Percentiles rank a stretch among this genome's conserved stretches.
These are phyloP conservation scores for Platyura marginata DNA, from an alignment of 1,140 invertebrate genomes.

Conservation along the genomic window DNA sequence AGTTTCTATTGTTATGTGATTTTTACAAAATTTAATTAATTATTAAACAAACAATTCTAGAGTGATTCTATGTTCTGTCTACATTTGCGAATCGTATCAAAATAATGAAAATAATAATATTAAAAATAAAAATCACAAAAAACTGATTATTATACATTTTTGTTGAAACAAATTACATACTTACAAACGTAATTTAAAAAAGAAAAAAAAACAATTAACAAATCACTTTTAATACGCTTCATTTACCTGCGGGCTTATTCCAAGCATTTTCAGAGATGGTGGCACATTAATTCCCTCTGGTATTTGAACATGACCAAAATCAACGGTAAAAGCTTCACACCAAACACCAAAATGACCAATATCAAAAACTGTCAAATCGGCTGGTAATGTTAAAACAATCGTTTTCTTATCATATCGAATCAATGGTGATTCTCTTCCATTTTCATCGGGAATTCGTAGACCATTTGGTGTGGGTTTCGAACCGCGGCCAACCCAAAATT, in stretches of 20 bases:
- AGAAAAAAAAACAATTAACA: too few relatives aligned
- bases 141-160: not conserved
- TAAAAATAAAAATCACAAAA: slow-evolving; percentile 4
- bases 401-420: slow-evolving; percentile 65
- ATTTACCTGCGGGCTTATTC: slow-evolving; percentile 78
- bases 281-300: slow-evolving; percentile 61
- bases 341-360: slow-evolving; percentile 74
- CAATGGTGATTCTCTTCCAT: slow-evolving; percentile 62
- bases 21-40: too few relatives aligned
- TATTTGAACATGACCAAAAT: slow-evolving; percentile 72
- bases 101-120: too few relatives aligned
- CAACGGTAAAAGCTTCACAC: slow-evolving; percentile 75
- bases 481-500: slow-evolving; percentile 77
- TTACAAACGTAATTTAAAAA: too few relatives aligned
- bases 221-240: slow-evolving; percentile 13
- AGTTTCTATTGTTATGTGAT: too few relatives aligned
- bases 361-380: slow-evolving; percentile 59
- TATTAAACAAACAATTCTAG: too few relatives aligned
- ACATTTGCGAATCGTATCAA: too few relatives aligned
- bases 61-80: too few relatives aligned
- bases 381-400: slow-evolving; percentile 68
- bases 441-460: slow-evolving; percentile 69
- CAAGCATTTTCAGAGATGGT: slow-evolving; percentile 81
- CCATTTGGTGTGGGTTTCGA: slow-evolving; percentile 58
- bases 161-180: not conserved